Base-by-base conservation (phyloP, 2,797 vertebrate species). In the Bovichtus variegatus region DNA sequence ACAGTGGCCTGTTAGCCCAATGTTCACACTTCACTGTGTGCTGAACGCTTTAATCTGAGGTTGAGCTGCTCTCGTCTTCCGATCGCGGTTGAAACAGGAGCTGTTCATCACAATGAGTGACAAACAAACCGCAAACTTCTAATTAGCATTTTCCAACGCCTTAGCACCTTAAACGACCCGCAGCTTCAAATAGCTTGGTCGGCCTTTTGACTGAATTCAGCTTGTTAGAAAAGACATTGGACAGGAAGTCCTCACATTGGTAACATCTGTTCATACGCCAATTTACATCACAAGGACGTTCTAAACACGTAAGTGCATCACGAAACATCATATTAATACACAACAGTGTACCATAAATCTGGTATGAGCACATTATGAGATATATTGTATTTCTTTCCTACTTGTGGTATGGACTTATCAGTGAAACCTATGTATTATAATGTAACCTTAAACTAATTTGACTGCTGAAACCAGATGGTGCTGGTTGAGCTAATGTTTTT, bases 11-110 rank as follows among this genome's bases (percentile, higher is more conserved):
- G 31, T 62, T 55, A 43, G 44, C 2, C 10, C 66, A 53, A 59
- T 29, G 50, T 46, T 76, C 47, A 44, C 69, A 80, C 58, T 43
- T 55, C 12, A 10, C 50, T 54, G 31, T 71, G 59, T 40, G 40
- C 60, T 2, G 38, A 75, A n/a, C 8, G 31, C 74, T 70, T 70
- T 67, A 46, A 44, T 49, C 74, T 43, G 6, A 25, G 53, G 63
- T 59, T 46, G 66, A 81, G 62, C 58, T 0, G 21, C 47, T 72
- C 53, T 74, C 64, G 40, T 21, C 0, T 57, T 64, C 41, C n/a
- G 38, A 2, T 50, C 61, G 65, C 23, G n/a, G 27, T 50, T 58
- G 19, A 75, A 54, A 64, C 40, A 34, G 38, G 75, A 44, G 27
- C n/a, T 53, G 0, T 40, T 74, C 31, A 19, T 62, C 55, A 25